Conservation (phyloP, 2,888 invertebrate species). For the Drosophila falleni region DNA sequence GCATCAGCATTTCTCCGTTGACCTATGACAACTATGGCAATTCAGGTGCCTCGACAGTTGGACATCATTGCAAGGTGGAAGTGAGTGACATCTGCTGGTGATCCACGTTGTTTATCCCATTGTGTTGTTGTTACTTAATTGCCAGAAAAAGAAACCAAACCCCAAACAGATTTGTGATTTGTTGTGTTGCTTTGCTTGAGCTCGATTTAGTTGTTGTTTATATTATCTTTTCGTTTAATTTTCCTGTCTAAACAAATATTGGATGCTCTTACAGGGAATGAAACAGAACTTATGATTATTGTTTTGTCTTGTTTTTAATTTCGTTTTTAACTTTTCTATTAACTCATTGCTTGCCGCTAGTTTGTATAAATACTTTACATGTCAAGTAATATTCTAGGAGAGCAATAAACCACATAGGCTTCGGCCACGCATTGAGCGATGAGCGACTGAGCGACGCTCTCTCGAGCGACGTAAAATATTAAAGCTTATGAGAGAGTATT, state of each 20-base stretch:
- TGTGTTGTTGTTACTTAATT: slow-evolving; percentile 22
- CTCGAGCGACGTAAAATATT: no score
- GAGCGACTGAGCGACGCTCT: no score
- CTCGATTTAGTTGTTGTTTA: slow-evolving; percentile 27
- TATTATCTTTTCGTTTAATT: slow-evolving; percentile 7
- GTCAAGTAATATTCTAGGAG: no score
- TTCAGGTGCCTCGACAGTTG: slow-evolving; percentile 27
- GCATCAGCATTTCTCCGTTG: slow-evolving; percentile 75
- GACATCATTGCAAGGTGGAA: slow-evolving; percentile 77
- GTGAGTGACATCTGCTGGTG: slow-evolving; percentile 66
- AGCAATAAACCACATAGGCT: no score
- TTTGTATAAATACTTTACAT: neutral
- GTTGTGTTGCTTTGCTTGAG: slow-evolving; percentile 52
- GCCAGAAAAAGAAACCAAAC: slow-evolving; percentile 25
- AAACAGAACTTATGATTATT: slow-evolving; percentile 25
- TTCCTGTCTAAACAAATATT: slow-evolving; percentile 1
- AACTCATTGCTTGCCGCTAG: slow-evolving; percentile 9
- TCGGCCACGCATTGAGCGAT: no score
- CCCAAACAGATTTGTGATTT: slow-evolving; percentile 43
- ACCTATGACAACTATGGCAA: slow-evolving; percentile 41
- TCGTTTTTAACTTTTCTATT: slow-evolving; percentile 1
- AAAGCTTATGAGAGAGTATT: no score
- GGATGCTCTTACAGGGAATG: slow-evolving; percentile 35
- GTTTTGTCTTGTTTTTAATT: slow-evolving; percentile 6
- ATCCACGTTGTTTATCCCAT: slow-evolving; percentile 1